A percentile compares a stretch with the other conserved stretches of the same genome.
These are phyloP conservation scores for Cyanoderma ruficeps DNA, from an alignment of 2,113 vertebrate genomes.

Conservation along the genomic window DNA sequence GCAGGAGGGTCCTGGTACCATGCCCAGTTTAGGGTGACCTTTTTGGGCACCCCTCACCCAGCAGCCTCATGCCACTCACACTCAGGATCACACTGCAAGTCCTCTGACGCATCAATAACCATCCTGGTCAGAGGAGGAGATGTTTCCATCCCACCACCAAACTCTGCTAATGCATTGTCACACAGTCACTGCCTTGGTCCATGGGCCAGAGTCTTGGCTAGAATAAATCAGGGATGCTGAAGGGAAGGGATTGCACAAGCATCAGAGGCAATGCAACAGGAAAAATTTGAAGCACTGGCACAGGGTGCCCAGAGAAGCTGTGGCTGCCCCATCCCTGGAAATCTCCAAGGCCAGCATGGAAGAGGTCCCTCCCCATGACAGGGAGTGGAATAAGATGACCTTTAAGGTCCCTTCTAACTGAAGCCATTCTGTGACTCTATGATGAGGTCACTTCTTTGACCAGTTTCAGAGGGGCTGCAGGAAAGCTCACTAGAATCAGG, in stretches of 20 bases:
- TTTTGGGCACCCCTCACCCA: background rate
- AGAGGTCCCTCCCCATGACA: background rate
- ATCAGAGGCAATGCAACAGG: accelerated
- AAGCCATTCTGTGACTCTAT: background rate
- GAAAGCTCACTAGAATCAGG: background rate
- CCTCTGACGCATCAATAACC: background rate
- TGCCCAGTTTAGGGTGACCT: background rate
- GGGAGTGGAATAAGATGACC: too few relatives aligned
- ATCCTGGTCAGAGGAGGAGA: background rate
- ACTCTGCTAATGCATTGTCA: background rate
- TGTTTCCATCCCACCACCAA: background rate
- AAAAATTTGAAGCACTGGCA: background rate
- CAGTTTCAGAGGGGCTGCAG: background rate
- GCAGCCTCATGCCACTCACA: background rate
- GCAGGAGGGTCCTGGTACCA: background rate
- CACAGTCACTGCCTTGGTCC: background rate
- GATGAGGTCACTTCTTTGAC: background rate
- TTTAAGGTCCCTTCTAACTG: background rate
- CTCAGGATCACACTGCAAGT: background rate
- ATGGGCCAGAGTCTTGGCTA: background rate
- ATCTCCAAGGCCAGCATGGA: background rate
- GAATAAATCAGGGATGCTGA: background rate
- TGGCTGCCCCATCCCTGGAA: background rate
- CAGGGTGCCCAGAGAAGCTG: background rate
- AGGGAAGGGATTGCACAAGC: background rate